These are phyloP conservation scores for Spatulosminthurus flaviceps DNA, from an alignment of 2,888 invertebrate species.

Conservation along the genomic window DNA sequence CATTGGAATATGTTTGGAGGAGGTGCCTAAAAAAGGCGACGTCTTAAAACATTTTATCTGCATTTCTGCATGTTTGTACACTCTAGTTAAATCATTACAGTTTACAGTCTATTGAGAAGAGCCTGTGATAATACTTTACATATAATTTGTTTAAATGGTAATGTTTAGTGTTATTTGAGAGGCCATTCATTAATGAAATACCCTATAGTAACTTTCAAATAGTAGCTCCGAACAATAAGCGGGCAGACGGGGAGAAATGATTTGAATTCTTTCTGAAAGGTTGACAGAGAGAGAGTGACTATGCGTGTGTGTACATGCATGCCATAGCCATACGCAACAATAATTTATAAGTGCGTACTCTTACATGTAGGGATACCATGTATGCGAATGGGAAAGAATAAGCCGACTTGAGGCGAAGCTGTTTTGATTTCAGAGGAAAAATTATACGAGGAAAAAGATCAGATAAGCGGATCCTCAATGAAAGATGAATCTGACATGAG, in stretches of 20 bases:
- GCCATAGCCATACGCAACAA: too few relatives aligned
- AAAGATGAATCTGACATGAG: conserved; percentile 23
- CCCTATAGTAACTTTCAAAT: background rate
- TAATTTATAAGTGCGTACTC: too few relatives aligned
- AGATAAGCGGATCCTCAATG: background rate
- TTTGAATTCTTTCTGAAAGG: background rate
- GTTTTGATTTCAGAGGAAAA: conserved; percentile 18
- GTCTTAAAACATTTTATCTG: too few relatives aligned
- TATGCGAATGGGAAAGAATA: background rate
- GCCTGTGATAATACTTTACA: background rate
- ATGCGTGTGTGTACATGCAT: too few relatives aligned
- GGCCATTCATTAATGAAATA: background rate
- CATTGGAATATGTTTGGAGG: too few relatives aligned
- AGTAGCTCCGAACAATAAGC: background rate
- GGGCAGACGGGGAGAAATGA: background rate
- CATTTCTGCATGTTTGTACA: too few relatives aligned
- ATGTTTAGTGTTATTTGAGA: conserved; percentile 8
- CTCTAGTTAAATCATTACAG: too few relatives aligned
- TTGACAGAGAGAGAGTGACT: background rate
- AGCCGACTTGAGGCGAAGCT: background rate
- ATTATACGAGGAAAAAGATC: conserved; percentile 10
- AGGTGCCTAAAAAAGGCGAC: too few relatives aligned
- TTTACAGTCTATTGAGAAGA: too few relatives aligned
- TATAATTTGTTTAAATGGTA: conserved; percentile 1
- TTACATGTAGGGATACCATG: too few relatives aligned